phyloP scores from a whole-genome alignment of 1,140 invertebrate genomes.

The Papilio aristodemus region DNA sequence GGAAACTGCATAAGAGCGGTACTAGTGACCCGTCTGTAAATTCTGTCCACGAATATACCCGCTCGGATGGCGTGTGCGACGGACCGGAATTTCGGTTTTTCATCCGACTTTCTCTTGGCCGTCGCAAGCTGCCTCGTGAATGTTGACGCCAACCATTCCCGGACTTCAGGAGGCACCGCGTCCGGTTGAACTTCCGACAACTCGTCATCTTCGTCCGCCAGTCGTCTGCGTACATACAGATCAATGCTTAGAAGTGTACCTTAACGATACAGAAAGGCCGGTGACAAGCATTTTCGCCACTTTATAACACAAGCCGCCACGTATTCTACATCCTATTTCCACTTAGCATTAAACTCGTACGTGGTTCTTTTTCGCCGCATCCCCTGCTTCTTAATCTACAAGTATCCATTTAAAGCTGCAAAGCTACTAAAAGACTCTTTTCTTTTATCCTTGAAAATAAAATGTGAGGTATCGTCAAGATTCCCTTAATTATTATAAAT shows the following conservation, averaged over 20 bases:
- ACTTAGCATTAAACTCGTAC: neutral
- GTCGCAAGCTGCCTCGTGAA: conserved; percentile 94
- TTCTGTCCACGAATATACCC: conserved; percentile 98
- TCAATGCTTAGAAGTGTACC: conserved; percentile 8
- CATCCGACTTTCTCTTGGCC: conserved; percentile 86
- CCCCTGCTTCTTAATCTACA: neutral
- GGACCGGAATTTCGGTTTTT: conserved; percentile 93
- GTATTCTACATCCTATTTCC: neutral
- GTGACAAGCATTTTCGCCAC: conserved; percentile 25
- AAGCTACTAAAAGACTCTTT: conserved; percentile 36
- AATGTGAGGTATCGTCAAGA: neutral
- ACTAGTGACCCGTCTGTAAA: conserved; percentile 93
- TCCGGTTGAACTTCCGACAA: conserved; percentile 97
- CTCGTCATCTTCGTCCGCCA: conserved; percentile 95
- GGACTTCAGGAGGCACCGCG: conserved; percentile 95
- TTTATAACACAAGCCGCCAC: neutral
- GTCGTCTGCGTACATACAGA: conserved; percentile 79
- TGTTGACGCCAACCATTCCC: conserved; percentile 98
- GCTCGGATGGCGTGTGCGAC: conserved; percentile 98
- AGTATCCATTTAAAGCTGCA: conserved; percentile 42
- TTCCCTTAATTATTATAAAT: too few species aligned
- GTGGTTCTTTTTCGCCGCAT: neutral
- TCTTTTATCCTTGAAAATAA: neutral
- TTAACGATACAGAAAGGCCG: conserved; percentile 1
- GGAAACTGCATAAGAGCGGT: conserved; percentile 94